Evolutionary conservation across 2,113 vertebrate species (phyloP).

Genomic region (Tricholaema leucomelas): DNA sequence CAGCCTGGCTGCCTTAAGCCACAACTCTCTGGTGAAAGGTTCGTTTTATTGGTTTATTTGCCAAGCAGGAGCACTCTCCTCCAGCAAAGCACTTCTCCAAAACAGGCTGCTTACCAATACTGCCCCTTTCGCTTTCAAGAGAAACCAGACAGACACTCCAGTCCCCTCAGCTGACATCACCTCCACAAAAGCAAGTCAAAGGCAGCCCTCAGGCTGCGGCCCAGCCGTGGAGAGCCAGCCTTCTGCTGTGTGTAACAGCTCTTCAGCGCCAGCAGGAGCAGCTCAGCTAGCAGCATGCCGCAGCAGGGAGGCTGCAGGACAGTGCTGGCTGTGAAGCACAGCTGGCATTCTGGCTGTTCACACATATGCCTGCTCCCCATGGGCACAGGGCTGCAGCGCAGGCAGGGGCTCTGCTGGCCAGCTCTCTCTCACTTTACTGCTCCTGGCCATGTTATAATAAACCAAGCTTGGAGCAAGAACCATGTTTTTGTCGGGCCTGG

Average conservation of each 20-base stretch:
- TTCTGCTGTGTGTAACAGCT: neutral
- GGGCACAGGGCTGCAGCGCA: neutral
- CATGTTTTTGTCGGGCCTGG: neutral
- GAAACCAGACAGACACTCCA: neutral
- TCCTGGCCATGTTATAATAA: neutral
- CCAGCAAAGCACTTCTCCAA: neutral
- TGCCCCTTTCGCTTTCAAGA: neutral
- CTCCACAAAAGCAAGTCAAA: neutral
- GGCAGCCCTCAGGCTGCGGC: neutral
- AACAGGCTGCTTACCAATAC: neutral
- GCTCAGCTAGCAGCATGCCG: slow-evolving; percentile 25
- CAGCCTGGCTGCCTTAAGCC: neutral
- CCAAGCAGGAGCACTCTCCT: neutral
- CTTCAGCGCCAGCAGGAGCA: neutral
- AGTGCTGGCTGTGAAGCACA: slow-evolving; percentile 12
- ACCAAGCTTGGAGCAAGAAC: neutral
- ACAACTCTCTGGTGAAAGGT: neutral
- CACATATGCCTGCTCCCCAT: neutral
- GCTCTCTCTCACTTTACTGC: neutral
- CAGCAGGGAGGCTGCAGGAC: neutral
- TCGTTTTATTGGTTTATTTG: neutral
- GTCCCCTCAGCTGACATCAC: neutral
- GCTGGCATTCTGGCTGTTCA: neutral
- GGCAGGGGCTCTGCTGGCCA: neutral
- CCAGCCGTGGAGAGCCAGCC: neutral